Percentiles rank a stretch among this genome's conserved stretches.
phyloP scores from a whole-genome alignment of 2,888 invertebrate species.

The Polietes domitor region DNA sequence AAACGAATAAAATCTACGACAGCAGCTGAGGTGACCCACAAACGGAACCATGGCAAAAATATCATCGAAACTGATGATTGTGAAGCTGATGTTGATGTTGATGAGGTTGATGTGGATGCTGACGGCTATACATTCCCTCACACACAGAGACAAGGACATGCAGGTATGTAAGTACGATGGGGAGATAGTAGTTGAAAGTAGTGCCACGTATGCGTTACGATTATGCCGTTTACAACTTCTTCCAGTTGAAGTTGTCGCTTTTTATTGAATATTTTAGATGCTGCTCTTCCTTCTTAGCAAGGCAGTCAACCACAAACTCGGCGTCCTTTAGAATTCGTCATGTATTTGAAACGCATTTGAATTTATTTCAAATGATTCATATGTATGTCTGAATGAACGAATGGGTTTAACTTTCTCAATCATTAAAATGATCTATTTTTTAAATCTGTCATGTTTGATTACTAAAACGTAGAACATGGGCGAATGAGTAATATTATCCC shows the following conservation, averaged over 20 bases:
- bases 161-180: neutral
- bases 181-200: neutral
- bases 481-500: neutral
- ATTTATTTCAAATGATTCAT: neutral
- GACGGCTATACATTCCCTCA: neutral
- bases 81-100: neutral
- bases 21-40: conserved; percentile 27
- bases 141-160: neutral
- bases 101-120: neutral
- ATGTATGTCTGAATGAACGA: neutral
- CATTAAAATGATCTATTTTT: no score
- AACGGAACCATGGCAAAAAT: neutral
- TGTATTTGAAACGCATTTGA: neutral
- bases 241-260: conserved; percentile 10
- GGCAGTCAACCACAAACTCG: neutral
- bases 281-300: no score
- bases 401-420: no score
- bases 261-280: neutral
- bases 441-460: no score
- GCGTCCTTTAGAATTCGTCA: neutral
- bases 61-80: neutral
- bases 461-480: no score
- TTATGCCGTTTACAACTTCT: neutral
- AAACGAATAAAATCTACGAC: conserved; percentile 25
- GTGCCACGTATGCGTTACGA: conserved; percentile 11